Evolutionary conservation across 2,888 invertebrate species (phyloP), one percentile per base, ranked within the genome.

Genomic region (Notodromas monacha): DNA sequence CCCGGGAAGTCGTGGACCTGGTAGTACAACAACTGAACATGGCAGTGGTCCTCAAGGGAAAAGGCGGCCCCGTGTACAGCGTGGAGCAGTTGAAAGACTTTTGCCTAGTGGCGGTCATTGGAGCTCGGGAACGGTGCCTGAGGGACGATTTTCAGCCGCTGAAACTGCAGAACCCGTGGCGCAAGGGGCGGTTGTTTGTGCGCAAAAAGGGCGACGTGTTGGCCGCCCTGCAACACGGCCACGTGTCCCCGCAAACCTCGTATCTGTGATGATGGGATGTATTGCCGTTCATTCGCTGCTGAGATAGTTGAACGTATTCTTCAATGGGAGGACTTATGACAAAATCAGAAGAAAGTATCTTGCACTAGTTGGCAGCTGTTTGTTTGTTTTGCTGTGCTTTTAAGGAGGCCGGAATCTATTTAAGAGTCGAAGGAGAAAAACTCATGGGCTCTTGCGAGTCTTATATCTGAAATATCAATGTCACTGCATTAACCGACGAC

Each of bases 1-100:
- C 86, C 1, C 60, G 79, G 11, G 89, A 92, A 52, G 81, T 92
- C 31, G 76, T 92, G 36, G 74, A 81, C 50, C 58, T 89, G 36
- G 84, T 92, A 13, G 76, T 92, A 31, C 74, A 79, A 46, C 86
- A 92, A 49, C 58, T 92, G 27, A 86, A 86, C 46, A 74, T 77
- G 67, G 77, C 79, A 10, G 73, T 74, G 31, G 64, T 72, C 12
- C 53, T 76, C 12, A 79, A 76, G 48, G 68, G 28, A 3, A 70
- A 69, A 46, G 61, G 68, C 26, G 74, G 73, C 1, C 81, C 81
- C 1, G 67, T 77, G 26, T 53, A 52, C 37, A 64, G 67, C 0
- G 61, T 68, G 2, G 76, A 48, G 12, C 67, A 72, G 46, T 52
- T 79, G 34, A 63, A 63, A 35, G 76, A 77, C 45, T 86, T 84